Evolutionary conservation across 2,888 invertebrate genomes (phyloP).

Genomic region (Chaitophorus viminalis): DNA sequence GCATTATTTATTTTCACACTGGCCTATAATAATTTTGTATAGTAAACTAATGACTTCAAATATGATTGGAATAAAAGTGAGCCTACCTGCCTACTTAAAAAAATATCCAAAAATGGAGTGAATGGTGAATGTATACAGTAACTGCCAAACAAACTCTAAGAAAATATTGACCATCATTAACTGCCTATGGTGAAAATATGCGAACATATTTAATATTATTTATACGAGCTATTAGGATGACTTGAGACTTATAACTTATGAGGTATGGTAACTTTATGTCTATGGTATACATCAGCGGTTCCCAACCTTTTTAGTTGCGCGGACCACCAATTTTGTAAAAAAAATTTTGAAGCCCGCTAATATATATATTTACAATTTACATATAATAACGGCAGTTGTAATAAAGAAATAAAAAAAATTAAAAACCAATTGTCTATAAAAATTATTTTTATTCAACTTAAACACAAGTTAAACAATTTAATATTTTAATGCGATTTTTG

Average conservation of each 20-base stretch:
- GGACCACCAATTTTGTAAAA: no score
- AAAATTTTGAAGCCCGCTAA: no score
- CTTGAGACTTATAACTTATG: no score
- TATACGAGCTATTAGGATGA: background rate
- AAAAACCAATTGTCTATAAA: no score
- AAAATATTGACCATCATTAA: constrained; percentile 19
- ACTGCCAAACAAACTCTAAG: background rate
- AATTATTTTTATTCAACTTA: no score
- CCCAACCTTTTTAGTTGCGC: no score
- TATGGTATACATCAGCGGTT: no score
- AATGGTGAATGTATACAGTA: background rate
- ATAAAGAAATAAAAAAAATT: no score
- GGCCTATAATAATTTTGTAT: constrained; percentile 6
- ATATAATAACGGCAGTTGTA: no score
- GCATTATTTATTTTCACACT: background rate
- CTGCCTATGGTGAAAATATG: background rate
- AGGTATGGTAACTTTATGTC: background rate
- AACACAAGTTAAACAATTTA: no score
- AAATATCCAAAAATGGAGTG: constrained; percentile 49
- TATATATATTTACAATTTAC: no score
- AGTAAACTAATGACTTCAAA: constrained; percentile 14
- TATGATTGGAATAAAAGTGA: background rate
- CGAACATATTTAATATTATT: background rate
- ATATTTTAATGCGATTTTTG: no score
- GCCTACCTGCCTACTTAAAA: constrained; percentile 10